A percentile compares a stretch with the other conserved stretches of the same genome.
phyloP scores from a whole-genome alignment of 2,797 vertebrate species.

The Urosaurus nigricauda region DNA sequence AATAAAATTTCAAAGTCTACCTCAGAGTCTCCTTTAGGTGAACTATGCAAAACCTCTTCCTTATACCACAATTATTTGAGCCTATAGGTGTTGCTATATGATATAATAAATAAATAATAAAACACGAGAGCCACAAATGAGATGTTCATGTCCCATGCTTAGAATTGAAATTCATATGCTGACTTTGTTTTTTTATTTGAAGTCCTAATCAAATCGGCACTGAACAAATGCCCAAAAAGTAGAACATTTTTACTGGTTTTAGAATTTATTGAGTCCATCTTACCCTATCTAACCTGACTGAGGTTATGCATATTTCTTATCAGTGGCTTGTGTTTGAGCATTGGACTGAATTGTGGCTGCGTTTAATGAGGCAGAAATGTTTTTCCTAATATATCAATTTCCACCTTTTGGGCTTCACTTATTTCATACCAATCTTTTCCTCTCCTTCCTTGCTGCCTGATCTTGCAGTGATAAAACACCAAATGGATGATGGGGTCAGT shows the following conservation, averaged over 20 bases:
- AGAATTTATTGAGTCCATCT: conserved; percentile 35
- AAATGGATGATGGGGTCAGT: conserved; percentile 22
- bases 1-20: neutral
- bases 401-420: conserved; percentile 48
- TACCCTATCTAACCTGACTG: conserved; percentile 43
- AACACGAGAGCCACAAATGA: neutral
- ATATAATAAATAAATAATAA: no score
- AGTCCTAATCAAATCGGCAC: neutral
- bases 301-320: conserved; percentile 24
- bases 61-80: neutral
- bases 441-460: neutral
- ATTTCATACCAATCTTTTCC: conserved; percentile 43
- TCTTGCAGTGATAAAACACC: conserved; percentile 20
- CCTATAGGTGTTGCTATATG: neutral
- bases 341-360: conserved; percentile 43
- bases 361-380: conserved; percentile 63
- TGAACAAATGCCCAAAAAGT: no score
- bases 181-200: neutral
- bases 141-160: neutral
- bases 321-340: conserved; percentile 22
- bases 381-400: conserved; percentile 59
- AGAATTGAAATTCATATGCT: neutral
- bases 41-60: neutral
- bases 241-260: neutral
- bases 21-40: neutral